Evolutionary conservation across 1,140 invertebrate genomes (phyloP), one percentile per base, ranked within the genome.

Genomic region (Apocrypta bakeri): DNA sequence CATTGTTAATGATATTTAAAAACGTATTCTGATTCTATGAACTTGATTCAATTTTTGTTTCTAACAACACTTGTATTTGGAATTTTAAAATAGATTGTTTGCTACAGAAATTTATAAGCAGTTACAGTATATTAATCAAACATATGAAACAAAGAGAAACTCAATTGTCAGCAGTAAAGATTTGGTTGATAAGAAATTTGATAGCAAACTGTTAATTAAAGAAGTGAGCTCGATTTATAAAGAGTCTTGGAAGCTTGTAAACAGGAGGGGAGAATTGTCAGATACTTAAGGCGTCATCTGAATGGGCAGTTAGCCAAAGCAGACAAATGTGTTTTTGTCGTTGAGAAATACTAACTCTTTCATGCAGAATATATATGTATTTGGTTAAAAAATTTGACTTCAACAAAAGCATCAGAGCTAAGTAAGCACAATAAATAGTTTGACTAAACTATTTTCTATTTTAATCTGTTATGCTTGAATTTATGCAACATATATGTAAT

Each of bases 151-250:
- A 21, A 17, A 48, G 42, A 17, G 4, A 2, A 17, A 17, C 21
- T 27, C 8, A 79, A 79, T 31, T 68, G 17, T 37, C n/a, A 17
- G 29, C 6, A 69, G 27, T 69, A 12, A 11, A 31, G 79, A 40
- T 64, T 80, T 9, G 27, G 21, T 73, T 63, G 63, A 66, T 63
- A 80, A 73, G 69, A 11, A 71, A 69, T 79, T 79, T 71, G 25
- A 31, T 80, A 21, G 48, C 73, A 73, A 29, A 80, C 79, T 81
- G 80, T 48, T 81, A 74, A 83, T 72, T 69, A 21, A 74, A 79
- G 42, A 33, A 33, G 73, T 48, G 71, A 69, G 48, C 40, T 74
- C 42, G 33, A 84, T 85, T 86, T 86, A 86, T 86, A 86, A 85
- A 86, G 83, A 85, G 77, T 68, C 80, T 56, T 8, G n/a, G 42